Percentiles rank a stretch among this genome's conserved stretches.
Evolutionary conservation across 1,140 invertebrate species (phyloP).

Genomic region (Drosophila bipectinata): DNA sequence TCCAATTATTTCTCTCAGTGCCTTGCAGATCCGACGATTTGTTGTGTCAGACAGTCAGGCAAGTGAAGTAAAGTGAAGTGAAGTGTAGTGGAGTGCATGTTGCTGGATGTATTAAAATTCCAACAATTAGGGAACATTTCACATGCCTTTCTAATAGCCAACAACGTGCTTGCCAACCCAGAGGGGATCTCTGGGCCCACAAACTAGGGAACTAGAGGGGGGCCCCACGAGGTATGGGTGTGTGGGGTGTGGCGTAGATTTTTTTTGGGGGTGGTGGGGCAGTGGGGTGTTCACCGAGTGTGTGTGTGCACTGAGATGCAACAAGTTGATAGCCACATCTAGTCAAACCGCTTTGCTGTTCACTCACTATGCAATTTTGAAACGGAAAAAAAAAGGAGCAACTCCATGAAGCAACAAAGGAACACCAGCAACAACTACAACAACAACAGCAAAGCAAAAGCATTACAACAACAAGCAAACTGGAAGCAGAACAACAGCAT

Average conservation of each 20-base stretch:
- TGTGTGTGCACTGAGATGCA: conserved; percentile 56
- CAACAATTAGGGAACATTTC: conserved; percentile 82
- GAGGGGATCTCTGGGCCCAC: conserved; percentile 6
- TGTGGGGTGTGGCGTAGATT: conserved; percentile 2
- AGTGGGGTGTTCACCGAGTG: neutral
- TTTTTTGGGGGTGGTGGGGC: conserved; percentile 6
- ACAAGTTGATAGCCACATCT: conserved; percentile 59
- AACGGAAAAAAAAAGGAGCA: conserved; percentile 33
- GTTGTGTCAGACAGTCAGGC: conserved; percentile 28
- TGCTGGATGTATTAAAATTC: conserved; percentile 75
- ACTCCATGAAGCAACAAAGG: conserved; percentile 39
- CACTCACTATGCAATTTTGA: conserved; percentile 70
- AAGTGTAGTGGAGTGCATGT: conserved; percentile 32
- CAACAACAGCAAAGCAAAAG: neutral
- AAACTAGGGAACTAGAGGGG: neutral
- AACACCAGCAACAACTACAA: conserved; percentile 6
- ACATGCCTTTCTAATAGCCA: conserved; percentile 81
- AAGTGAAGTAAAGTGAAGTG: conserved; percentile 10
- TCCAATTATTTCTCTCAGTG: neutral
- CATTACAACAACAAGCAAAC: conserved; percentile 16
- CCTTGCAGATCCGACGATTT: neutral
- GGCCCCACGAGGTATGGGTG: conserved; percentile 5
- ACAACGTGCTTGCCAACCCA: conserved; percentile 52
- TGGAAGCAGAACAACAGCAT: conserved; percentile 70
- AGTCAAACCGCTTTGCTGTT: conserved; percentile 58